A percentile compares a stretch with the other conserved stretches of the same genome.
phyloP scores from a whole-genome alignment of 2,888 invertebrate genomes.

The Melanophora roralis region DNA sequence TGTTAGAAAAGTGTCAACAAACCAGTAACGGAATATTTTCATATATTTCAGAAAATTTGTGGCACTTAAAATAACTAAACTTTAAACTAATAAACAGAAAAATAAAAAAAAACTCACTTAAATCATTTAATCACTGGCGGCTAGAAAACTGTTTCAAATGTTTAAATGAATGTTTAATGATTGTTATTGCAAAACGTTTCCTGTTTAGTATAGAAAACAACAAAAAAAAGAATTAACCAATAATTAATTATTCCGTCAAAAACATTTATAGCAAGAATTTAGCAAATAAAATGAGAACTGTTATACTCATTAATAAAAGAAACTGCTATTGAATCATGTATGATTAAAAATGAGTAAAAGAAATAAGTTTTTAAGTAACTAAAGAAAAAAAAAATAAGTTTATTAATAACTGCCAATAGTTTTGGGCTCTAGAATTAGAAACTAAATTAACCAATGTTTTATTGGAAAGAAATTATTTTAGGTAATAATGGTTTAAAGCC shows the following conservation, averaged over 20 bases:
- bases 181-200: slow-evolving; percentile 25
- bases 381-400: background rate
- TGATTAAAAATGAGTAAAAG: background rate
- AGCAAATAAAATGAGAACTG: too few relatives aligned
- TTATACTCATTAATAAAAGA: too few relatives aligned
- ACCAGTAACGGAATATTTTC: background rate
- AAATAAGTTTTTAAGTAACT: background rate
- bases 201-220: background rate
- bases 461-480: background rate
- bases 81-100: background rate
- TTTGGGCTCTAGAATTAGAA: background rate
- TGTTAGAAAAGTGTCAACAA: background rate
- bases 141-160: slow-evolving; percentile 5
- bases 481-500: too few relatives aligned
- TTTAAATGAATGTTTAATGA: background rate
- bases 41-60: background rate
- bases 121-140: slow-evolving; percentile 11
- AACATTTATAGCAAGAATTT: too few relatives aligned
- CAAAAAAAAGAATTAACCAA: background rate
- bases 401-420: slow-evolving; percentile 20
- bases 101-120: background rate
- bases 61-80: too few relatives aligned
- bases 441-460: background rate
- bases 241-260: background rate
- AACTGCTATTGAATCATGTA: slow-evolving; percentile 23